These are phyloP conservation scores for Bombus breviceps DNA, from an alignment of 1,140 invertebrate species.

Conservation along the genomic window DNA sequence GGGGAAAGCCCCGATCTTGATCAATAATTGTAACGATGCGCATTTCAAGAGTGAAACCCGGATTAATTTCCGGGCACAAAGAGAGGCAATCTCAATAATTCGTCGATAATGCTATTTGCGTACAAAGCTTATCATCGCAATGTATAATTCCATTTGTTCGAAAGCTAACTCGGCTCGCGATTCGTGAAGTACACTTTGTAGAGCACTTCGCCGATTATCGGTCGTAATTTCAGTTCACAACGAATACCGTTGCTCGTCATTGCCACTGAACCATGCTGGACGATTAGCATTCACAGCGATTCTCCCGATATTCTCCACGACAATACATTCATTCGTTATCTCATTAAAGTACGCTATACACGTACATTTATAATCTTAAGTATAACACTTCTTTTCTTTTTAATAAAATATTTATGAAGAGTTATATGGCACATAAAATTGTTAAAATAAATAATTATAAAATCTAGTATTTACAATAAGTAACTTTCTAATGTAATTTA, in stretches of 20 bases:
- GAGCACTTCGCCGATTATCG: conserved; percentile 62
- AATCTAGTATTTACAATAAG: no score
- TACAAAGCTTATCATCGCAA: conserved; percentile 39
- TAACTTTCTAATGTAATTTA: no score
- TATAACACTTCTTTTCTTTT: not conserved
- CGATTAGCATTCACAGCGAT: not conserved
- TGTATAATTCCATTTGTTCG: conserved; percentile 53
- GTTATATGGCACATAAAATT: no score
- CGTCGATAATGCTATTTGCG: conserved; percentile 22
- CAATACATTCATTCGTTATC: not conserved
- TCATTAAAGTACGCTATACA: not conserved
- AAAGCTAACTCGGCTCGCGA: conserved; percentile 19
- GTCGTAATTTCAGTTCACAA: conserved; percentile 63
- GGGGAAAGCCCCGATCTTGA: not conserved
- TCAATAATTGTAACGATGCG: not conserved
- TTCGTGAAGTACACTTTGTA: conserved; percentile 34
- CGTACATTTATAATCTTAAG: not conserved
- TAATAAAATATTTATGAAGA: no score
- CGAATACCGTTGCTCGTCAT: conserved; percentile 30
- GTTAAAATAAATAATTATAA: no score
- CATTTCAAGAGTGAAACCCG: not conserved
- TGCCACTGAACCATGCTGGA: not conserved
- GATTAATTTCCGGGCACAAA: conserved; percentile 24
- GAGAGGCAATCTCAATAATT: conserved; percentile 32
- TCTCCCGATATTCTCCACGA: not conserved